Evolutionary conservation across 1,140 invertebrate genomes (phyloP), one percentile per base, ranked within the genome.

Genomic region (Lucilia cuprina): DNA sequence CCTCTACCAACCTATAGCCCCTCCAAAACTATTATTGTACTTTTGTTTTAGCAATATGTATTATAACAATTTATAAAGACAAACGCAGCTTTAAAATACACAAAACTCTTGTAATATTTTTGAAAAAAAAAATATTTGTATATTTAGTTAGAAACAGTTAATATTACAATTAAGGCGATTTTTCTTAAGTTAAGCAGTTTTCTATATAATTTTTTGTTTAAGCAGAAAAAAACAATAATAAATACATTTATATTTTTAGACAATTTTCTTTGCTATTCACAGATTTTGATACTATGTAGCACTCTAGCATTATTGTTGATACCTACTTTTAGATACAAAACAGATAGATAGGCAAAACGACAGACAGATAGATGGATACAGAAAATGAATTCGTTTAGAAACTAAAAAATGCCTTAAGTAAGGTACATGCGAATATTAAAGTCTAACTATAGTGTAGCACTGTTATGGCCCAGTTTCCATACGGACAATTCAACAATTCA

Each of bases 391-490:
- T 30, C 25, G 25, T 30, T 30, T 30, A 30, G 25, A 30, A 30
- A n/a, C 5, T n/a, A 60, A 17, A 17, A 60, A 7, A 60, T 60
- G 65, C 65, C 21, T 70, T 25, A 70, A 70, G 65, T 21, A 70
- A 21, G 8, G n/a, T 21, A 21, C 65, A 21, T 19, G n/a, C 19
- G 65, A 60, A 60, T 70, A 70, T 30, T 30, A 30, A 30, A 30
- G 25, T 30, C 25, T 70, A 70, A 70, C 65, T 70, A 21, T 21
- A 30, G 25, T 30, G 25, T 30, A 70, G 65, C 65, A 70, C 65
- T 70, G 65, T 70, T 70, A 70, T 70, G 65, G 65, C 65, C 65
- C 65, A 70, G 65, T 70, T 70, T 70, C 65, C 21, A 21, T 70
- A 70, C 65, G 65, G 65, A 19, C 65, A 70, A 70, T 70, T 21